phyloP scores from a whole-genome alignment of 2,797 vertebrate species.

The Neopelma chrysocephalum region DNA sequence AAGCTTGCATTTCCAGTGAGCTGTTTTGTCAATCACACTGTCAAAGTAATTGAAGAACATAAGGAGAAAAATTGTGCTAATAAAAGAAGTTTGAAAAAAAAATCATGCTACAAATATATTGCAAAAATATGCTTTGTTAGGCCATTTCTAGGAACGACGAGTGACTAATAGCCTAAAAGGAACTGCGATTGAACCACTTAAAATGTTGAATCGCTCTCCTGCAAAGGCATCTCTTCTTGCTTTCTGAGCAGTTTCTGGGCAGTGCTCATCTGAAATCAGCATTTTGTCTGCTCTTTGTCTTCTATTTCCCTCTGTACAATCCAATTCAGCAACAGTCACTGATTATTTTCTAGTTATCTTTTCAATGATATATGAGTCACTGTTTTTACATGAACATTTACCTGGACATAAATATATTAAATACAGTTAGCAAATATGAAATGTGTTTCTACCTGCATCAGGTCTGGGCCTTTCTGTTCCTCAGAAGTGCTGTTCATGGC shows the following conservation, averaged over 20 bases:
- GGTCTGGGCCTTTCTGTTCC: rapidly evolving
- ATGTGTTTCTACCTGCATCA: background rate
- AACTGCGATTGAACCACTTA: background rate
- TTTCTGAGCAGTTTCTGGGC: background rate
- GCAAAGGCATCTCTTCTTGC: background rate
- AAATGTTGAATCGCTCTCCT: background rate
- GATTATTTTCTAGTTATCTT: background rate
- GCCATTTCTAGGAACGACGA: background rate
- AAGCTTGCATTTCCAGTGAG: background rate
- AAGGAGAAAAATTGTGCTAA: background rate
- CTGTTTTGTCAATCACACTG: background rate
- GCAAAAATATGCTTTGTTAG: background rate
- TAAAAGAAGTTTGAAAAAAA: background rate
- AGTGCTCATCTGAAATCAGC: background rate
- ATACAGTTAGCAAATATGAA: background rate
- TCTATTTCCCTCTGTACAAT: background rate
- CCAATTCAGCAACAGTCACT: background rate
- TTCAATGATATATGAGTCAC: background rate
- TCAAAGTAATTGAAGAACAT: background rate
- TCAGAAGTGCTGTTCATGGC: background rate
- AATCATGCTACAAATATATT: background rate
- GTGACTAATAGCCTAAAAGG: background rate
- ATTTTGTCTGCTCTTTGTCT: background rate
- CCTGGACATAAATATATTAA: background rate
- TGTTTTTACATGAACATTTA: background rate